Evolutionary conservation across 2,113 vertebrate genomes (phyloP).

Genomic region (Macaca fascicularis): DNA sequence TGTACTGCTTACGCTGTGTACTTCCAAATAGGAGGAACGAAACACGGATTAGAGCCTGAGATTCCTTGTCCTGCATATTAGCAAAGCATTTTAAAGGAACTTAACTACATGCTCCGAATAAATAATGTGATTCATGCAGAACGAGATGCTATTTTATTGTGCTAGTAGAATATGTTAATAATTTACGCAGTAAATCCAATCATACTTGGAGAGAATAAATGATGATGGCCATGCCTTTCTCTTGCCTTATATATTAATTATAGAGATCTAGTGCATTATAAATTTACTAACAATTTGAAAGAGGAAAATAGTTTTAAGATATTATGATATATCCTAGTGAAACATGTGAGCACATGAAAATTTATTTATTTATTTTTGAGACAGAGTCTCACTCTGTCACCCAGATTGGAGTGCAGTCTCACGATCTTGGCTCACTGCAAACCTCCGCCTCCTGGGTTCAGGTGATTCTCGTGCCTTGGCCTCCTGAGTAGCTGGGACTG

Average conservation of each 20-base stretch:
- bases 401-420: too few species aligned
- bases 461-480: too few species aligned
- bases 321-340: conserved; percentile 28
- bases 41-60: neutral
- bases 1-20: neutral
- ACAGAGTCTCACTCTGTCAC: too few species aligned
- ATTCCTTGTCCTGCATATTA: neutral
- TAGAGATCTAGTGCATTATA: conserved; percentile 66
- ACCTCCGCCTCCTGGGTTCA: too few species aligned
- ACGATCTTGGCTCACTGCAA: too few species aligned
- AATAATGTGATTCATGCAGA: conserved; percentile 64
- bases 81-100: conserved; percentile 49
- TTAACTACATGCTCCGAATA: conserved; percentile 54
- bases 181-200: conserved; percentile 73
- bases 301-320: conserved; percentile 55
- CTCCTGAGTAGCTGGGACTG: too few species aligned
- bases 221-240: conserved; percentile 39
- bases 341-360: conserved; percentile 3
- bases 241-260: conserved; percentile 75
- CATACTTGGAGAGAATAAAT: conserved; percentile 54
- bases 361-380: too few species aligned
- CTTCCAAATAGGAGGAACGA: conserved; percentile 33
- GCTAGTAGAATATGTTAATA: conserved; percentile 63
- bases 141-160: conserved; percentile 66
- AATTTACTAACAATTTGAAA: conserved; percentile 58